Evolutionary conservation across 2,113 vertebrate species (phyloP).

Genomic region (Phrynosoma blainvillii): DNA sequence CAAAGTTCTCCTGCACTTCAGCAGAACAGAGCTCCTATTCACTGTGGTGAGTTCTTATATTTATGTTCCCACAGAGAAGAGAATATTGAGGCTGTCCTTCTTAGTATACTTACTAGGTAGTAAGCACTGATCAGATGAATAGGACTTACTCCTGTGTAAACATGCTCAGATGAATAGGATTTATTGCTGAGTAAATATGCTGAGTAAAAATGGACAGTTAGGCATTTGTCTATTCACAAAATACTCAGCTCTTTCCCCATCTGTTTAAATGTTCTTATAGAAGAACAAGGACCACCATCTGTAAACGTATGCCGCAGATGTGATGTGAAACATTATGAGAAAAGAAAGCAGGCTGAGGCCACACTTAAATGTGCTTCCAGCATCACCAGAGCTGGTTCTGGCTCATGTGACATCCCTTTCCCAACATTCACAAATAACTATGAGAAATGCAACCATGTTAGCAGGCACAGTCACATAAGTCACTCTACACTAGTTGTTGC

Average conservation of each 20-base stretch:
- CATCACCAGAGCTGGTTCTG: neutral
- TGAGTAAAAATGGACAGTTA: neutral
- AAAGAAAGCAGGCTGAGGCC: conserved; percentile 19
- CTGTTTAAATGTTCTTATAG: neutral
- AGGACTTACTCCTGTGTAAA: neutral
- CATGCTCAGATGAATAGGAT: no score
- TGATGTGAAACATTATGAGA: conserved; percentile 33
- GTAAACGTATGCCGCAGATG: conserved; percentile 29
- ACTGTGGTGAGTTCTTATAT: conserved; percentile 43
- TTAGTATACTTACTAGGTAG: neutral
- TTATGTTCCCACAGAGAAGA: conserved; percentile 43
- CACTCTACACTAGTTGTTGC: conserved; percentile 34
- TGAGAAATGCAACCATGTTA: neutral
- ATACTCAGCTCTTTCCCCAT: conserved; percentile 12
- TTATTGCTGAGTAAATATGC: neutral
- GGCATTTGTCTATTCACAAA: conserved; percentile 6
- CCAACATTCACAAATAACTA: no score
- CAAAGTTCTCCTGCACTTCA: conserved; percentile 53
- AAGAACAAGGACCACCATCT: conserved; percentile 30
- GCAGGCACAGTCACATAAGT: neutral
- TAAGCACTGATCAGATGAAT: neutral
- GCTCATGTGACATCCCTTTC: neutral
- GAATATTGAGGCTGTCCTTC: neutral
- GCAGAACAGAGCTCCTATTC: conserved; percentile 54
- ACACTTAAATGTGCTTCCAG: neutral